Evolutionary conservation across 1,140 invertebrate genomes (phyloP).

Genomic region (Heliconius congener): DNA sequence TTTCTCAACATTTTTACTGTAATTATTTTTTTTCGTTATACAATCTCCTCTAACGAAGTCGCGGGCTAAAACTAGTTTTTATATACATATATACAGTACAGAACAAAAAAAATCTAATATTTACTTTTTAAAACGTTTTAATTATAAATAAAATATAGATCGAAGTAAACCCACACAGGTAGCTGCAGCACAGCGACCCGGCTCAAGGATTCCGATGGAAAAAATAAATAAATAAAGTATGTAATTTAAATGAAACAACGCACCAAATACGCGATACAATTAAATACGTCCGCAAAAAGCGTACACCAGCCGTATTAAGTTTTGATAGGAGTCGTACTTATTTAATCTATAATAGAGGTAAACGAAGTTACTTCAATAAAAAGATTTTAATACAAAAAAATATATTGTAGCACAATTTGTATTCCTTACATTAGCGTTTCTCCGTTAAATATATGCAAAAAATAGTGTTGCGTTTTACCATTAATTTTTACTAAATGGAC

Average conservation of each 20-base stretch:
- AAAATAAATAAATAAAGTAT: constrained; percentile 30
- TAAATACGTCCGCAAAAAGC: constrained; percentile 37
- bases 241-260: constrained; percentile 38
- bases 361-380: too few species aligned
- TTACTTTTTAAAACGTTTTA: not conserved
- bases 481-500: too few species aligned
- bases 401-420: too few species aligned
- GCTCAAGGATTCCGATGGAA: constrained; percentile 28
- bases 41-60: too few species aligned
- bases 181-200: constrained; percentile 26
- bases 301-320: constrained; percentile 22
- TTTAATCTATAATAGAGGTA: not conserved
- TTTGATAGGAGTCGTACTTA: not conserved
- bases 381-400: too few species aligned
- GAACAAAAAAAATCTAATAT: not conserved
- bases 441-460: too few species aligned
- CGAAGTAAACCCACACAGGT: constrained; percentile 31
- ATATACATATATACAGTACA: too few species aligned
- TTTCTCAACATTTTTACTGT: too few species aligned
- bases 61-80: too few species aligned
- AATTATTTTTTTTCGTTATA: too few species aligned
- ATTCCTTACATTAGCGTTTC: too few species aligned
- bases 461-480: too few species aligned
- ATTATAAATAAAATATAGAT: constrained; percentile 29
- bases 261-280: constrained; percentile 44